Percentiles rank a stretch among this genome's conserved stretches.
These are phyloP conservation scores for Phaedon cochleariae DNA, from an alignment of 2,888 invertebrate species.

Conservation along the genomic window DNA sequence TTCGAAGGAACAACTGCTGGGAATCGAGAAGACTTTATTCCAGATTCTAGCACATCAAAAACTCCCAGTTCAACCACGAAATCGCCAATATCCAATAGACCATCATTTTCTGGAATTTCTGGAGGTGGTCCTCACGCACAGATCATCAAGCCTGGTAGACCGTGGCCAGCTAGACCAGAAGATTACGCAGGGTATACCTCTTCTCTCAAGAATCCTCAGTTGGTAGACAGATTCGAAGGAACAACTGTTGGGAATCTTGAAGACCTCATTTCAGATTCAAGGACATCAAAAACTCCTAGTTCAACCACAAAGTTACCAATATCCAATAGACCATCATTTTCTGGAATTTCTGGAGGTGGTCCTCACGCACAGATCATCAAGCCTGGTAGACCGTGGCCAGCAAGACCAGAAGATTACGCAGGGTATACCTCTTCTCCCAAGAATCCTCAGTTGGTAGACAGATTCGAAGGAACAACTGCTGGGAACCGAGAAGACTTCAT, in stretches of 20 bases:
- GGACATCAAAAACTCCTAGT: background rate
- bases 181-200: conserved; percentile 17
- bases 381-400: conserved; percentile 40
- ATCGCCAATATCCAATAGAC: background rate
- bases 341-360: conserved; percentile 6
- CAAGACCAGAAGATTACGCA: conserved; percentile 27
- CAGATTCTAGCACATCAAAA: too few species aligned
- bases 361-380: conserved; percentile 32
- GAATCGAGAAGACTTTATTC: too few species aligned
- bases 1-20: too few species aligned
- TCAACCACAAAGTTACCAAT: background rate
- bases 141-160: conserved; percentile 40
- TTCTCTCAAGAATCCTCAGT: background rate
- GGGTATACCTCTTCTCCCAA: background rate
- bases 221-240: conserved; percentile 20
- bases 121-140: conserved; percentile 21
- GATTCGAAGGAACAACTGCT: conserved; percentile 11
- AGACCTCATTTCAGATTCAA: too few species aligned
- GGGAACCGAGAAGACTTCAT: too few species aligned
- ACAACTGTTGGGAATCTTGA: too few species aligned
- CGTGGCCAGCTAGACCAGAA: conserved; percentile 37
- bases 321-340: conserved; percentile 17
- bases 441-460: conserved; percentile 5
- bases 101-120: conserved; percentile 11
- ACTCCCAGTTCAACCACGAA: background rate